Conservation (phyloP, 2,888 invertebrate species). For the Cephus nigrinus region DNA sequence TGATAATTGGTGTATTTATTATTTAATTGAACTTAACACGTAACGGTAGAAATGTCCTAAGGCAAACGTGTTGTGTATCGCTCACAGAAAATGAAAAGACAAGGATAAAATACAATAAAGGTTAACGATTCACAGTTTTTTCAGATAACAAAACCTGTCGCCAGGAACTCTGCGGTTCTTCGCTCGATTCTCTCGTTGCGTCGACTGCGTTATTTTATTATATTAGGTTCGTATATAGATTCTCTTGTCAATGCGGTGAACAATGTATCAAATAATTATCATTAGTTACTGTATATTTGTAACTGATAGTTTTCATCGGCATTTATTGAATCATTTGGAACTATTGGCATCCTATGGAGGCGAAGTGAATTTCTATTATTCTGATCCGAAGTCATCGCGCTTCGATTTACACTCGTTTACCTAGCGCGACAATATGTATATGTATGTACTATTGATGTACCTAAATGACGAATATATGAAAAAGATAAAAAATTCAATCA, state of each 20-base stretch:
- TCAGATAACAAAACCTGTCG: conserved; percentile 3
- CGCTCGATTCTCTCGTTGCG: too few species aligned
- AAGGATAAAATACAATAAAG: conserved; percentile 36
- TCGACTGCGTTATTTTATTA: too few species aligned
- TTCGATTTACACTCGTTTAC: conserved; percentile 24
- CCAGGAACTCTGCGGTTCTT: too few species aligned
- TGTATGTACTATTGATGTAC: conserved; percentile 52
- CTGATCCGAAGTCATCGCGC: too few species aligned
- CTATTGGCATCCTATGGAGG: conserved; percentile 12
- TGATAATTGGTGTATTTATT: conserved; percentile 44
- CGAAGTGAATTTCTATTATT: too few species aligned
- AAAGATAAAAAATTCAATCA: conserved; percentile 30
- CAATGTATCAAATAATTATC: conserved; percentile 18
- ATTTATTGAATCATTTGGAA: conserved; percentile 5
- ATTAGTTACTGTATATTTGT: conserved; percentile 4
- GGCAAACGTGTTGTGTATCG: conserved; percentile 43
- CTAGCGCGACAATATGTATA: conserved; percentile 47
- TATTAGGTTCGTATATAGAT: too few species aligned
- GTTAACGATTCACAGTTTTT: conserved; percentile 40
- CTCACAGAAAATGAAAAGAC: conserved; percentile 1
- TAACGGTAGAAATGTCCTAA: conserved; percentile 41
- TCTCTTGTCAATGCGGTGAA: too few species aligned
- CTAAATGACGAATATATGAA: conserved; percentile 48
- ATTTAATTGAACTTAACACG: conserved; percentile 36
- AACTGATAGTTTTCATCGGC: conserved; percentile 4